Base-by-base conservation (phyloP, 2,797 vertebrate genomes). In the Anolis apletophallus region DNA sequence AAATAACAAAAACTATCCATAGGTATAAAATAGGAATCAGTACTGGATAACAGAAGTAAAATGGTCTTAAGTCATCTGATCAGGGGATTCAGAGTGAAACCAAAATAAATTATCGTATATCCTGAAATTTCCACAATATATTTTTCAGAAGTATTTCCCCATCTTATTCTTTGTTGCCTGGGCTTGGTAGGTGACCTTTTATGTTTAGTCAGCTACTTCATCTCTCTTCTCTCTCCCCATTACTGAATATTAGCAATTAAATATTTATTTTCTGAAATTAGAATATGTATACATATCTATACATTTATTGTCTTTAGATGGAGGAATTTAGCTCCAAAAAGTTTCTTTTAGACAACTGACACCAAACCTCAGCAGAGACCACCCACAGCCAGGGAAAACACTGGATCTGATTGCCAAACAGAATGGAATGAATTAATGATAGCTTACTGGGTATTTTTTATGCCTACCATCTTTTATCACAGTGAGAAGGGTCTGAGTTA, bases 381-480 rank as follows among this genome's bases (percentile, higher is more conserved):
- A 81, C 79, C 88, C 4, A 92, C 29, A 91, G 84, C 88, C 13
- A 68, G 29, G 16, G 69, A 83, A 93, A 86, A 67, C 85, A 54
- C 2, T 55, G 84, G 77, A 71, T 82, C 68, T 36, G 79, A 89
- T 26, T 55, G 12, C 75, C 84, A 90, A 94, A 88, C 8, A 88
- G n/a, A 91, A 61, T 90, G 9, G 87, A 86, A 83, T 85, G 54
- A 91, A 90, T 76, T 89, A 87, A 88, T 88, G 89, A 36, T 87
- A 84, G 3, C 0, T 81, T 61, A 61, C 21, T 83, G 79, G 4
- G 75, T 64, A 68, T 55, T 54, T 90, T 81, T 86, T 88, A 32
- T 34, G 72, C 36, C 68, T 91, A 26, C 40, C 76, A 80, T 92
- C 83, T 59, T 87, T 89, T 83, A 88, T 29, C 83, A 4, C n/a